A percentile compares a stretch with the other conserved stretches of the same genome.
These are phyloP conservation scores for Epiblema foenella DNA, from an alignment of 2,888 invertebrate species.

Conservation along the genomic window DNA sequence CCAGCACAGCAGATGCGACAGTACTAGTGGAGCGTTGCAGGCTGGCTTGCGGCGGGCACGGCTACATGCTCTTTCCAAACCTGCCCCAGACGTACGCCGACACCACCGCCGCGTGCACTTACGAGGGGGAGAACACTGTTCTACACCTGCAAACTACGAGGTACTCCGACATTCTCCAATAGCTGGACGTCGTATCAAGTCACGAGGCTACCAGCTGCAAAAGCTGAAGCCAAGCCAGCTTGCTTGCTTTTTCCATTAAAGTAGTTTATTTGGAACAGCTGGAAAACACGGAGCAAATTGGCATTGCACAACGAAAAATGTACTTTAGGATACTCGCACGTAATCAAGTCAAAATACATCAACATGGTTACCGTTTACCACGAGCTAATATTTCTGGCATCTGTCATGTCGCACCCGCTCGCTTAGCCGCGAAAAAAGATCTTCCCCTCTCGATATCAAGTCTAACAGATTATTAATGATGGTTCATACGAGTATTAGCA, in stretches of 20 bases:
- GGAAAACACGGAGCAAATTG: too few relatives aligned
- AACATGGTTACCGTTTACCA: neutral
- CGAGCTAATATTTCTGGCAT: neutral
- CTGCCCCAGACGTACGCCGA: too few relatives aligned
- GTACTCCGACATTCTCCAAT: conserved; percentile 53
- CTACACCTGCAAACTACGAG: conserved; percentile 95
- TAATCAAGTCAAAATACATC: too few relatives aligned
- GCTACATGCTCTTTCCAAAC: conserved; percentile 90
- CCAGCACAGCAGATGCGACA: conserved; percentile 89
- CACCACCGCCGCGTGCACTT: conserved; percentile 95
- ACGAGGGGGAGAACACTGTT: conserved; percentile 98
- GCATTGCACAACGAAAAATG: too few relatives aligned
- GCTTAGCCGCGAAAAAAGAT: too few relatives aligned
- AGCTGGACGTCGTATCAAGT: too few relatives aligned
- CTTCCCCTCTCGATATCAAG: too few relatives aligned
- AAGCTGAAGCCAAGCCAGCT: neutral
- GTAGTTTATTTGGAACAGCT: neutral
- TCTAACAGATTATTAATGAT: too few relatives aligned
- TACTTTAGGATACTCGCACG: too few relatives aligned
- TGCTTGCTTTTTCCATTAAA: neutral
- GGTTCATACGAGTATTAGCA: too few relatives aligned
- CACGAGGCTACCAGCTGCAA: too few relatives aligned
- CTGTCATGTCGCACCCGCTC: too few relatives aligned
- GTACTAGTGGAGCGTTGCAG: conserved; percentile 92
- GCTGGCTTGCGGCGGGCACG: conserved; percentile 97